Conservation (phyloP, 2,888 invertebrate genomes). For the Chaetoderma sp. region DNA sequence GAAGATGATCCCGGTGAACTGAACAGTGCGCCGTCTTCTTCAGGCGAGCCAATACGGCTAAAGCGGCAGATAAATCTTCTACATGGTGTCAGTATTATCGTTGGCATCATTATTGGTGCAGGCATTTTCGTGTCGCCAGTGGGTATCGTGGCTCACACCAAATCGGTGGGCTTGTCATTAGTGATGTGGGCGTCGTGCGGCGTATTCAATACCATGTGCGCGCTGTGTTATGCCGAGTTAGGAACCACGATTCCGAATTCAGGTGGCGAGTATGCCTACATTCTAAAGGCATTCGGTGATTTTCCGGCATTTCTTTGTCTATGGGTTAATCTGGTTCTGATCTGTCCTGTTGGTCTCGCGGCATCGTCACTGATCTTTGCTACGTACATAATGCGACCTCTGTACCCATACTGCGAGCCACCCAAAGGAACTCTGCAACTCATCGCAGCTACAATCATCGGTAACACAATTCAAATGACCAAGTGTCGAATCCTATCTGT, state of each 20-base stretch:
- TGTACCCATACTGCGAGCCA: conserved; percentile 60
- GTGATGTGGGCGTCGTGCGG: conserved; percentile 92
- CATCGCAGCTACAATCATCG: conserved; percentile 55
- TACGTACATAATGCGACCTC: conserved; percentile 59
- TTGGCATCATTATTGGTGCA: conserved; percentile 90
- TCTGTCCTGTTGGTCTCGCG: conserved; percentile 64
- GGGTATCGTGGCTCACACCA: conserved; percentile 85
- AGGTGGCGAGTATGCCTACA: conserved; percentile 72
- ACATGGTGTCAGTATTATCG: conserved; percentile 58
- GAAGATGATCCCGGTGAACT: background rate
- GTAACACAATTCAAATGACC: no score
- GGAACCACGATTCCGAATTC: conserved; percentile 85
- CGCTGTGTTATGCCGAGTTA: conserved; percentile 89
- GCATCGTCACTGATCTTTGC: conserved; percentile 65
- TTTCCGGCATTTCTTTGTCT: conserved; percentile 64
- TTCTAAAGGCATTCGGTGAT: conserved; percentile 64
- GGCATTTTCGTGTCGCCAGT: conserved; percentile 96
- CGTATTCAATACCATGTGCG: conserved; percentile 81
- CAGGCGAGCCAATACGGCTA: conserved; percentile 38
- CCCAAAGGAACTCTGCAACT: conserved; percentile 52
- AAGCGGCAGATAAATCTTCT: conserved; percentile 54
- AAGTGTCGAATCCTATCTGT: no score
- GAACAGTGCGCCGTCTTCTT: background rate
- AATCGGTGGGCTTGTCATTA: conserved; percentile 80
- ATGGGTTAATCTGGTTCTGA: conserved; percentile 64